Evolutionary conservation across 2,888 invertebrate species (phyloP), one percentile per base, ranked within the genome.

Genomic region (Halocaridina rubra): DNA sequence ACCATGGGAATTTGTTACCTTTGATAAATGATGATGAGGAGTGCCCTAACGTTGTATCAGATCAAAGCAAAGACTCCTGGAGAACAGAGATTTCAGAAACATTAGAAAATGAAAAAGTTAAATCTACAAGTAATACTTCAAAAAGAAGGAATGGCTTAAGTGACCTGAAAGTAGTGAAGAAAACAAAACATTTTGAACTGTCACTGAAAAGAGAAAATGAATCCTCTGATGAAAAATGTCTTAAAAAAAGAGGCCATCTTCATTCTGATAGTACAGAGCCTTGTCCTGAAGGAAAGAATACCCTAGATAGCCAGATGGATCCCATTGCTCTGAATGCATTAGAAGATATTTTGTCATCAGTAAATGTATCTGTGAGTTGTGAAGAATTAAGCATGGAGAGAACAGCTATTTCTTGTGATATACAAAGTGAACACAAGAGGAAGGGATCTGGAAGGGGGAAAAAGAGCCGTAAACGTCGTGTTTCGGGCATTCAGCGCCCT

Each of bases 401-500:
- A n/a, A 1, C 16, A 53, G 7, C 53, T n/a, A n/a, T n/a, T n/a
- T n/a, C n/a, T n/a, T n/a, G n/a, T n/a, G n/a, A n/a, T n/a, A n/a
- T n/a, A n/a, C n/a, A n/a, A n/a, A n/a, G n/a, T n/a, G n/a, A n/a
- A n/a, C 16, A 10, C 19, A 53, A 53, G 7, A 16, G 4, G 4
- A 53, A 53, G 16, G 19, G 19, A 10, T 53, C 53, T 53, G 53
- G 53, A 13, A 16, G 10, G 13, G 24, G 24, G n/a, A 53, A 10
- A 4, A 75, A 78, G 24, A 22, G 22, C 0, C 33, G 27, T n/a
- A 78, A 46, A 29, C 80, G 80, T 0, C 57, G 82, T n/a, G 72
- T 78, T 10, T 84, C 78, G 16, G 78, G 82, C 2, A 32, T 64
- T 8, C n/a, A 72, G 29, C 77, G 71, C 3, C 29, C 82, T 22